Evolutionary conservation across 2,888 invertebrate species (phyloP), one percentile per base, ranked within the genome.

Genomic region (Tanypteryx hageni): DNA sequence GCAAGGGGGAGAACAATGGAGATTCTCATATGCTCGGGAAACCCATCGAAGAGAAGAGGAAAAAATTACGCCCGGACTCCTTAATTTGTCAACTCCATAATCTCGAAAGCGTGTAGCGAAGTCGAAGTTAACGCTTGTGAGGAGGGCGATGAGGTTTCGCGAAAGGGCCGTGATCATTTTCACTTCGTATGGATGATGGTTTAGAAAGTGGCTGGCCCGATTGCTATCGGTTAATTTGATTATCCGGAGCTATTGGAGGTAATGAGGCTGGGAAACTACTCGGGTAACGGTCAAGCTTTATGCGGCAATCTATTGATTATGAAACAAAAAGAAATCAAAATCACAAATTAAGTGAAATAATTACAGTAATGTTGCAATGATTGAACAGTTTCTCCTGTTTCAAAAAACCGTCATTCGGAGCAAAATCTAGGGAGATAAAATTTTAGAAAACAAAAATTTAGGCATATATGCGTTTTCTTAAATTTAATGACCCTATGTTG

Each of bases 221-320:
- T 22, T 76, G 9, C 76, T 76, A 76, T 76, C 76, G 22, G 76
- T 76, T 76, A 76, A 76, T 76, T 76, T 27, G 22, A 76, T 76
- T 68, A 13, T 27, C 44, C 44, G 44, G 44, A 44, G 76, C 76
- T 76, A 27, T 76, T 27, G 27, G 22, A 76, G 22, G 22, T 76
- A 44, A 44, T 44, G 44, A 1, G 76, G 76, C 76, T 11, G 76
- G 76, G 76, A 76, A 76, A 76, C 2, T 22, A 27, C 76, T 76
- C 8, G 22, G 27, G 13, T 76, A 27, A 27, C 76, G 22, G 22
- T 76, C 27, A 22, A 76, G 76, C 10, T 22, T 13, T 27, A 76
- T 76, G 76, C 76, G 22, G 13, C 27, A 13, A 76, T 76, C 76
- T 27, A 76, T 76, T 76, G 22, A 76, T 76, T 76, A 76, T 22